Percentiles rank a stretch among this genome's conserved stretches.
phyloP scores from a whole-genome alignment of 1,140 invertebrate species.

The Ectropis grisescens region DNA sequence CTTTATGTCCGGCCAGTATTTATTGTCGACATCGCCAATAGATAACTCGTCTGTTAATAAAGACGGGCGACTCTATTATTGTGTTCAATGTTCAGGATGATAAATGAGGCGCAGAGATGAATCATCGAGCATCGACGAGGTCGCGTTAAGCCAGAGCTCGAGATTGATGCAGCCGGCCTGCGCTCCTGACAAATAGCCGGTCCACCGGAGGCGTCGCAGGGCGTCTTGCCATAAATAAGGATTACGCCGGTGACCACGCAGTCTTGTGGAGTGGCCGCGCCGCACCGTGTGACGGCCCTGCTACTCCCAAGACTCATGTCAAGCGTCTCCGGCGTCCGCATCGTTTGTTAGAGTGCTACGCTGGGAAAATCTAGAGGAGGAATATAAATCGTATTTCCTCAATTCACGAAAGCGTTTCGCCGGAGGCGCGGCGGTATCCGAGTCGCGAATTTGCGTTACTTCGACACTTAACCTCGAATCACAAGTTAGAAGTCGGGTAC shows the following conservation, averaged over 20 bases:
- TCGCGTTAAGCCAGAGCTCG: constrained; percentile 27
- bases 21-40: constrained; percentile 28
- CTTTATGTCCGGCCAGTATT: constrained; percentile 36
- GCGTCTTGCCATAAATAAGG: constrained; percentile 66
- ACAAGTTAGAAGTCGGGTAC: constrained; percentile 58
- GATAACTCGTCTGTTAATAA: constrained; percentile 29
- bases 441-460: constrained; percentile 60
- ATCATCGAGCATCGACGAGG: constrained; percentile 15
- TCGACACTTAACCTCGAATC: constrained; percentile 54
- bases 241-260: constrained; percentile 52
- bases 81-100: constrained; percentile 8
- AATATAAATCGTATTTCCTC: too few species aligned
- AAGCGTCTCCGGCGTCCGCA: constrained; percentile 21
- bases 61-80: constrained; percentile 11
- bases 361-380: constrained; percentile 3
- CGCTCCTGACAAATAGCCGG: constrained; percentile 57
- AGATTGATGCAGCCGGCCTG: constrained; percentile 52
- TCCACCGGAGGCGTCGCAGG: constrained; percentile 46
- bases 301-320: constrained; percentile 25
- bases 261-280: constrained; percentile 48
- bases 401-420: too few species aligned
- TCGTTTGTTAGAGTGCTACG: constrained; percentile 25
- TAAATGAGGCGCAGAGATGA: constrained; percentile 13
- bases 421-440: constrained; percentile 1
- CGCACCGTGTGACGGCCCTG: constrained; percentile 34